Percentiles rank a stretch among this genome's conserved stretches.
Conservation (phyloP, 2,888 invertebrate species). For the Melipona bicolor region DNA sequence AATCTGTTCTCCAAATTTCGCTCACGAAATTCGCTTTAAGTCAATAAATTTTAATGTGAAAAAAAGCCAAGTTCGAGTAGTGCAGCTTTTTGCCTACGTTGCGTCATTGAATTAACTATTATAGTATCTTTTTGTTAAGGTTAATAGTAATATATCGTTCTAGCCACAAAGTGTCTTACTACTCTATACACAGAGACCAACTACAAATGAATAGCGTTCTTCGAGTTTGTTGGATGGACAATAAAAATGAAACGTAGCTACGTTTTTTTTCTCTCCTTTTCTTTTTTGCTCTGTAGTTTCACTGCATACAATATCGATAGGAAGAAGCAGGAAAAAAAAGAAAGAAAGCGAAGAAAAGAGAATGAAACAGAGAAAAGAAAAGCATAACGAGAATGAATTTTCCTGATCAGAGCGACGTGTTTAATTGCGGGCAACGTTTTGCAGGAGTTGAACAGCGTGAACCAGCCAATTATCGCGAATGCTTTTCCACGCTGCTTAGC, state of each 20-base stretch:
- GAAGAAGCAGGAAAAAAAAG: not conserved
- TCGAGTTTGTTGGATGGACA: not conserved
- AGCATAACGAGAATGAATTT: constrained; percentile 59
- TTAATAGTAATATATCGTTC: constrained; percentile 62
- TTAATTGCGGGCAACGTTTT: constrained; percentile 45
- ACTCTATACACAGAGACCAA: not conserved
- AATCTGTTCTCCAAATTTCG: not conserved
- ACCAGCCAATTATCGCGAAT: constrained; percentile 17
- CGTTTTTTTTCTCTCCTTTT: not conserved
- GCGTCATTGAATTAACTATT: constrained; percentile 24
- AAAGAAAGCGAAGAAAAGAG: not conserved
- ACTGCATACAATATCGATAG: not conserved
- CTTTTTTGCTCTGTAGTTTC: not conserved
- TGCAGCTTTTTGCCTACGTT: constrained; percentile 36
- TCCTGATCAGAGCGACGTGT: constrained; percentile 42
- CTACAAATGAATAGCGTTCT: constrained; percentile 3
- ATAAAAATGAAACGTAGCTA: constrained; percentile 16
- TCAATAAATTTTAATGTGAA: not conserved
- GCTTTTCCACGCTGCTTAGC: not conserved
- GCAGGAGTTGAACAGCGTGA: constrained; percentile 24
- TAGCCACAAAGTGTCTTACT: constrained; percentile 58
- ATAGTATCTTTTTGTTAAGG: constrained; percentile 55
- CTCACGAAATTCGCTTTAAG: not conserved
- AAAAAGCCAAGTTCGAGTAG: not conserved
- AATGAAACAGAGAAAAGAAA: not conserved